These are phyloP conservation scores for Cromileptes altivelis DNA, from an alignment of 2,113 vertebrate species.

Conservation along the genomic window DNA sequence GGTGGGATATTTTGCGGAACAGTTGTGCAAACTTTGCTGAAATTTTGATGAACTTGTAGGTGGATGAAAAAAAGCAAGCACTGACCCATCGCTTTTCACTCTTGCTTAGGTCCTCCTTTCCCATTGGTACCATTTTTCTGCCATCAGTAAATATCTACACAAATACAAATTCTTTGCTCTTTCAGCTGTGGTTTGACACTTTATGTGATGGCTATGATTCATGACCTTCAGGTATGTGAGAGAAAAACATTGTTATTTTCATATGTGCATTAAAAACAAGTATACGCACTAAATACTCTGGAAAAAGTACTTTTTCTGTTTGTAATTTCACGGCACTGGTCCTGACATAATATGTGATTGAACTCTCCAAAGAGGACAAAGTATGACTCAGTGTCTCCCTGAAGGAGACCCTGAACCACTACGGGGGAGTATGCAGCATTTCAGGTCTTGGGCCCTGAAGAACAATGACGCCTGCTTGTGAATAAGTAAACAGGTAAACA, in stretches of 20 bases:
- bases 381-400: slow-evolving; percentile 18
- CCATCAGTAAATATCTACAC: background rate
- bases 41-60: background rate
- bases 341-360: background rate
- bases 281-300: slow-evolving; percentile 12
- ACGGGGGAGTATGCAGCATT: background rate
- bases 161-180: background rate
- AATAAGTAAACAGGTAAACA: slow-evolving; percentile 41
- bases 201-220: background rate
- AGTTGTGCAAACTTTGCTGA: background rate
- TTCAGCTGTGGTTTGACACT: background rate
- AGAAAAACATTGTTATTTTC: slow-evolving; percentile 1
- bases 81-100: background rate
- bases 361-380: slow-evolving; percentile 13
- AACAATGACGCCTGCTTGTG: slow-evolving; percentile 21
- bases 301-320: background rate
- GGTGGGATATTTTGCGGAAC: background rate
- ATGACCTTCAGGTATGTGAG: background rate
- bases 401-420: slow-evolving; percentile 9
- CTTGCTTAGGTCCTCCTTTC: background rate
- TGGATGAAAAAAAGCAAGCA: background rate
- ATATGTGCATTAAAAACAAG: background rate
- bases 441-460: slow-evolving; percentile 21
- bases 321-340: slow-evolving; percentile 11
- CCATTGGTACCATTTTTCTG: background rate